Conservation (phyloP, 1,140 invertebrate genomes). For the Himalopsyche phryganea region DNA sequence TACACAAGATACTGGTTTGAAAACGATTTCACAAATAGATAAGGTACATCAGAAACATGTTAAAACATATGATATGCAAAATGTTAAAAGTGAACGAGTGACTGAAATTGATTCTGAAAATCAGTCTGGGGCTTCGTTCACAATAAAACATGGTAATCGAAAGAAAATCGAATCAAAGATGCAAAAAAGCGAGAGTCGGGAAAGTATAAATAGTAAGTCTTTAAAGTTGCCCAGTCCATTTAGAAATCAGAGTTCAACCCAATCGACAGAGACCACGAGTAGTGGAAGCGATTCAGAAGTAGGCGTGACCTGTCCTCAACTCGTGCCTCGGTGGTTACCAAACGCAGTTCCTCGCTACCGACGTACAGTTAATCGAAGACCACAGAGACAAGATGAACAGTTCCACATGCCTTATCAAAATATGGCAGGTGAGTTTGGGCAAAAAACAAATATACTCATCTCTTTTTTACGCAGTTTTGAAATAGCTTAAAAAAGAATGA, state of each 20-base stretch:
- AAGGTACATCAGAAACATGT: too few relatives aligned
- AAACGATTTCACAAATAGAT: too few relatives aligned
- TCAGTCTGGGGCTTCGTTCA: not conserved
- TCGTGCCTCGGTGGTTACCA: constrained; percentile 42
- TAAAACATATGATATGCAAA: too few relatives aligned
- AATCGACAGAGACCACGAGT: constrained; percentile 31
- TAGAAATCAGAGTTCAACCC: constrained; percentile 28
- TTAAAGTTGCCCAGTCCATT: constrained; percentile 29
- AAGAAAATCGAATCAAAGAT: not conserved
- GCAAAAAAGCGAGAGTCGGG: constrained; percentile 25
- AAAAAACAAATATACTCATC: too few relatives aligned
- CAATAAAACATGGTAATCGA: not conserved
- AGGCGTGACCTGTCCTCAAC: constrained; percentile 40
- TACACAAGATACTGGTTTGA: too few relatives aligned
- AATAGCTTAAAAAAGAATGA: not conserved
- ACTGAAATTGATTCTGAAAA: not conserved
- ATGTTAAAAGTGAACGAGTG: not conserved
- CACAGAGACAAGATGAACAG: constrained; percentile 25
- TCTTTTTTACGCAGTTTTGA: not conserved
- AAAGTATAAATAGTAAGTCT: constrained; percentile 16
- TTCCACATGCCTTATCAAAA: constrained; percentile 29
- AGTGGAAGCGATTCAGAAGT: constrained; percentile 43
- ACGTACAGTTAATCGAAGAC: constrained; percentile 16
- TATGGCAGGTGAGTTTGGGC: constrained; percentile 20
- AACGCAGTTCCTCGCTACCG: constrained; percentile 28